phyloP scores from a whole-genome alignment of 2,888 invertebrate species.

The Uloborus plumipes region DNA sequence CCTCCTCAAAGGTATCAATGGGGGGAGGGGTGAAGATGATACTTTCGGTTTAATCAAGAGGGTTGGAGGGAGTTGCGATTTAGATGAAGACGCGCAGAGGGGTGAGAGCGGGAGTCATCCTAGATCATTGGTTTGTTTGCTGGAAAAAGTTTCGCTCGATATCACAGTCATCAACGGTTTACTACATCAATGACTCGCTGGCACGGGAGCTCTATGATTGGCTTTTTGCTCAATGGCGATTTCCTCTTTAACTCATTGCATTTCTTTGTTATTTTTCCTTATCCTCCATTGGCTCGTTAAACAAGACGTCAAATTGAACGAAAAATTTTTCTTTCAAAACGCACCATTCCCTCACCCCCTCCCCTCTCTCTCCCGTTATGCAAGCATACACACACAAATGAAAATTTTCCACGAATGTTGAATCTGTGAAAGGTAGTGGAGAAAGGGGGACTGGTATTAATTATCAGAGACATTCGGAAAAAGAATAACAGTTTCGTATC shows the following conservation, averaged over 20 bases:
- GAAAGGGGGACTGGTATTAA: constrained; percentile 35
- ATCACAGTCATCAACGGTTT: constrained; percentile 62
- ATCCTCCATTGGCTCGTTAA: constrained; percentile 53
- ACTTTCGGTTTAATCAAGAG: constrained; percentile 60
- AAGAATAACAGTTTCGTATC: constrained; percentile 48
- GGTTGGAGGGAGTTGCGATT: constrained; percentile 8
- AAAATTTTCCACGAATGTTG: constrained; percentile 47
- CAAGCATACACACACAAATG: constrained; percentile 7
- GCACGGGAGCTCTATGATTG: constrained; percentile 37
- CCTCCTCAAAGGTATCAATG: constrained; percentile 45
- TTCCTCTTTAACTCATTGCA: constrained; percentile 6
- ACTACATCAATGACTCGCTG: constrained; percentile 41
- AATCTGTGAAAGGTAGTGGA: neutral
- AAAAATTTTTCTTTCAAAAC: constrained; percentile 41
- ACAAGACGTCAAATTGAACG: constrained; percentile 21
- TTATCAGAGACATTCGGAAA: constrained; percentile 58
- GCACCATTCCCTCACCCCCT: neutral
- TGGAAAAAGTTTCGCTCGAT: constrained; percentile 54
- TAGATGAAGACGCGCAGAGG: constrained; percentile 4
- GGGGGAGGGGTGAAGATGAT: constrained; percentile 55
- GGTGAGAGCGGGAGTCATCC: constrained; percentile 25
- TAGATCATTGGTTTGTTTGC: constrained; percentile 53
- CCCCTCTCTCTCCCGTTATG: too few species aligned
- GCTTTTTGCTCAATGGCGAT: constrained; percentile 46
- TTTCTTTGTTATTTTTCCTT: constrained; percentile 22